Base-by-base conservation (phyloP, 1,140 invertebrate genomes). In the Leptopilina boulardi region DNA sequence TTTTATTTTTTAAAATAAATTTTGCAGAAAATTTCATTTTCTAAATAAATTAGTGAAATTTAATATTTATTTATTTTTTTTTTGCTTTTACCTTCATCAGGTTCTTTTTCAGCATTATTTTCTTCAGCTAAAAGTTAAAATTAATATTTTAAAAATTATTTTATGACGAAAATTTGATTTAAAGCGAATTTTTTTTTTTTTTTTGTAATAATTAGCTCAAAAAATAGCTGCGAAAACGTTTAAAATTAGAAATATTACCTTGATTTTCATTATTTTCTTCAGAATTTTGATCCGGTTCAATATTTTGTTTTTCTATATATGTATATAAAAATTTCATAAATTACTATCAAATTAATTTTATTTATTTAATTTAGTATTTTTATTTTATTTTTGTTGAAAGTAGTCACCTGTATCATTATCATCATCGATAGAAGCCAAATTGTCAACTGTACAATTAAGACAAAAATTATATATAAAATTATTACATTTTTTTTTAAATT, bases 371-470 rank as follows among this genome's bases (percentile, higher is more conserved):
- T n/a, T n/a, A n/a, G n/a, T n/a, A n/a, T n/a, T n/a, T n/a, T n/a
- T n/a, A n/a, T n/a, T n/a, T n/a, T n/a, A 41, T 41, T 19, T 11
- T 41, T 34, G 26, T 11, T 42, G 18, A n/a, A 75, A 78, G 78
- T 78, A 78, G 70, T 82, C 78, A 79, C 77, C 80, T 59, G 18
- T n/a, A 38, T 72, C 56, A 56, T 11, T 71, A 70, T 77, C 81
- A 71, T 51, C 70, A 73, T 81, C 38, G 26, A 66, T 26, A 66
- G 56, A 66, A 0, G 26, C 26, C 56, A 30, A 66, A 30, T 66
- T 66, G 56, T 66, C 56, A 66, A 66, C 56, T 66, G 23, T 23
- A 23, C 8, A 66, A 66, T 30, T 66, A 23, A 66, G 26, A 66
- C 13, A 66, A 66, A 15, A 15, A 66, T 54, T 38, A 2, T 38